Base-by-base conservation (phyloP, 2,113 vertebrate species). In the Dicentrarchus labrax region DNA sequence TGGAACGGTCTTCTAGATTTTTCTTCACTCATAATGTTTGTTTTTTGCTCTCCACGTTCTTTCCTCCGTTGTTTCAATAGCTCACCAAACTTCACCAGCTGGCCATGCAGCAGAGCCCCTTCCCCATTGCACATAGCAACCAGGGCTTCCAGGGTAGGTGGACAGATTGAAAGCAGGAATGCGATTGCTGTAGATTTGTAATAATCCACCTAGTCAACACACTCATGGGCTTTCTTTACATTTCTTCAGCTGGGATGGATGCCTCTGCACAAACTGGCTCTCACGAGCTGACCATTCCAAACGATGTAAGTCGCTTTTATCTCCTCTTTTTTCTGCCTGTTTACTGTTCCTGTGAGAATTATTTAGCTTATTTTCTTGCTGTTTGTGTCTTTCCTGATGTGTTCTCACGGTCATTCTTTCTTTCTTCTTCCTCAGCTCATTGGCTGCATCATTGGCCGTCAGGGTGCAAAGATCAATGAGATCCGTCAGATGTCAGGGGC, bases 261-360 rank as follows among this genome's bases (percentile, higher is more conserved):
- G 97, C 98, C 79, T 97, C 97, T 74, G 97, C 98, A 94, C 98
- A 99, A 95, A 98, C 98, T 88, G 97, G 97, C 95, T 99, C 98
- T 93, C 98, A 99, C 76, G 98, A 99, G 97, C 97, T 99, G 95
- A 99, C 97, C 97, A 99, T 99, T 98, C 97, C 98, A 96, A 99
- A 99, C 0, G 98, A 99, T 95, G 98, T 99, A 94, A 96, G 98
- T 97, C 38, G 82, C 76, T 16, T 10, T 21, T 8, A 45, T 57
- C 22, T 57, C 10, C 13, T 30, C 2, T 30, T 30, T 30, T 67
- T 10, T 57, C 15, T 15, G 8, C 43, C 56, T 10, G 1, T 69
- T 30, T 38, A 8, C 1, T 51, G 8, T 19, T 2, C 30, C 21
- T 71, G 39, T 69, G n/a, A 53, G 16, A 54, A 30, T 24, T 19